Conservation (phyloP, 2,888 invertebrate species). For the Nycteola revayana region DNA sequence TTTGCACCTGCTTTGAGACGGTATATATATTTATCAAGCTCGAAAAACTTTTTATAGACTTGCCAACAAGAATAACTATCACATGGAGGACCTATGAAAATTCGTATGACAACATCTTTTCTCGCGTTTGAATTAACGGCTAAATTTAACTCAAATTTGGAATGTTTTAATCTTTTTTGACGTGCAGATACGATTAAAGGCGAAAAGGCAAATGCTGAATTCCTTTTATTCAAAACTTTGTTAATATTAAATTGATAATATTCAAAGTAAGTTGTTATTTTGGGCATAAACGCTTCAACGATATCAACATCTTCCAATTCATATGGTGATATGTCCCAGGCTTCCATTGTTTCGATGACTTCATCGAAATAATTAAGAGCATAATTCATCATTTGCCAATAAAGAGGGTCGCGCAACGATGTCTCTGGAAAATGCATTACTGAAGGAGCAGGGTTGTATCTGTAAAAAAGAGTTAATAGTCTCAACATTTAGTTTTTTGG, state of each 20-base stretch:
- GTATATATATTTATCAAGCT: constrained; percentile 54
- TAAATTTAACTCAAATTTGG: constrained; percentile 53
- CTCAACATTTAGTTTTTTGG: too few relatives aligned
- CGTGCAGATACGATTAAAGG: constrained; percentile 45
- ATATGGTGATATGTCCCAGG: constrained; percentile 49
- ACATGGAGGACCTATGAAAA: too few relatives aligned
- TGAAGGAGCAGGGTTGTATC: constrained; percentile 68
- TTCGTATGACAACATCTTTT: too few relatives aligned
- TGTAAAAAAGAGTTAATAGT: too few relatives aligned
- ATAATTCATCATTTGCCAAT: constrained; percentile 58
- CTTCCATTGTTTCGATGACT: constrained; percentile 49
- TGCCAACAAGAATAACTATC: too few relatives aligned
- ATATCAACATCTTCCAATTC: constrained; percentile 52
- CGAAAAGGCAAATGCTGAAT: constrained; percentile 20
- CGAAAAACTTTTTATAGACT: too few relatives aligned
- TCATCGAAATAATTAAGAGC: constrained; percentile 57
- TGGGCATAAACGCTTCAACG: constrained; percentile 41
- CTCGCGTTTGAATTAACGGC: constrained; percentile 46
- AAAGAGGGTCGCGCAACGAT: constrained; percentile 61
- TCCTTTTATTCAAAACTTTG: constrained; percentile 38
- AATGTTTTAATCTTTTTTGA: constrained; percentile 59
- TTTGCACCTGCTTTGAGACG: constrained; percentile 53
- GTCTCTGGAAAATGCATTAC: constrained; percentile 67
- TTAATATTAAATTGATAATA: constrained; percentile 56
- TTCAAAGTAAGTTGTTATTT: constrained; percentile 58